Base-by-base conservation (phyloP, 2,888 invertebrate genomes). In the Opisthograptis luteolata region DNA sequence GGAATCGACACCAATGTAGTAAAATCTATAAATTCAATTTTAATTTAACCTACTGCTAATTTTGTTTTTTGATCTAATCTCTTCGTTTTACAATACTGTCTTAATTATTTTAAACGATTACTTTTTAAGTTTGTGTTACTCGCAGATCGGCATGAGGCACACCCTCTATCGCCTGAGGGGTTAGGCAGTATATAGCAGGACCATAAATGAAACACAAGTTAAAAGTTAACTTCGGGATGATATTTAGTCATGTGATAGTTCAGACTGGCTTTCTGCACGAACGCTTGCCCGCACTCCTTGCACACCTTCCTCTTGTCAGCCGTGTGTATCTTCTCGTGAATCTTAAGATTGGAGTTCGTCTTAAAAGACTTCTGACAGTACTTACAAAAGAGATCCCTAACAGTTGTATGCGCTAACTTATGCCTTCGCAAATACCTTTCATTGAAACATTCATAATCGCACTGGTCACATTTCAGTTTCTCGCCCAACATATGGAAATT, bases 231-330 rank as follows among this genome's bases (percentile, higher is more conserved):
- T 15, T 24, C 10, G 2, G 46, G 46, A 5, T 48, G 47, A 22
- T 41, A 24, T 31, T 73, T 75, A 44, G 12, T 7, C 48, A 70
- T 60, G 35, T 73, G 68, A 44, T 65, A 69, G 25, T 66, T 68
- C 35, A 67, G 32, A 17, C 68, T 70, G 3, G 63, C 58, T 47
- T 55, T 59, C 46, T 70, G 67, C 3, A 68, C 70, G 47, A 71
- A 75, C 10, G 57, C 60, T 31, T 71, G 64, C 0, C 64, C 52
- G 20, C 67, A 67, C 14, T 45, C 28, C 1, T 47, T 25, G 12
- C 67, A 69, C 3, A 57, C 44, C 14, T 62, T 53, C n/a, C 45
- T 51, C 49, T 49, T 62, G n/a, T 41, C 47, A 0, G 58, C 60
- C 2, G 41, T 48, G 10, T 48, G 47, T 28, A 47, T 47, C 10